phyloP scores from a whole-genome alignment of 2,113 vertebrate genomes.

The Atrichornis clamosus region DNA sequence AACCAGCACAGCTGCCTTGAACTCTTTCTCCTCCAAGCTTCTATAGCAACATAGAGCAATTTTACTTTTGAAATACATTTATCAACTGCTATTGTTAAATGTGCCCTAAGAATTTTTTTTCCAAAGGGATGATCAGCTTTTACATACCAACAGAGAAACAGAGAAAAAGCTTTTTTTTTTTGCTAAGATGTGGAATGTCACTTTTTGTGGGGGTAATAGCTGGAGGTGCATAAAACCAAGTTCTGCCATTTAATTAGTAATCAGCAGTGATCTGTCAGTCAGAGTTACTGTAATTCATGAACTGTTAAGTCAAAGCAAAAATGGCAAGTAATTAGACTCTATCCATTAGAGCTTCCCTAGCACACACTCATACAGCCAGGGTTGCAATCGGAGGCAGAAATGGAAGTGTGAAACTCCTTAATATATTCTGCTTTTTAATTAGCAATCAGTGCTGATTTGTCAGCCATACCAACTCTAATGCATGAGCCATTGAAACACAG shows the following conservation, averaged over 20 bases:
- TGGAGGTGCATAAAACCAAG: not conserved
- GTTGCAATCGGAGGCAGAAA: conserved; percentile 42
- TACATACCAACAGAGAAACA: not conserved
- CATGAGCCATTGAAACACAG: conserved; percentile 50
- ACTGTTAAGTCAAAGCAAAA: conserved; percentile 61
- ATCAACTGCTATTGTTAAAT: conserved; percentile 6
- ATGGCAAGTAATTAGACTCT: conserved; percentile 66
- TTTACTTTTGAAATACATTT: conserved; percentile 24
- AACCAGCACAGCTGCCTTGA: not conserved
- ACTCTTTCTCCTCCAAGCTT: conserved; percentile 4
- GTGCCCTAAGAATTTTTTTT: conserved; percentile 44
- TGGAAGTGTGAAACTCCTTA: conserved; percentile 52
- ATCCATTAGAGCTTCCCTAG: conserved; percentile 45
- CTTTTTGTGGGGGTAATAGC: not conserved
- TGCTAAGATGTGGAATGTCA: not conserved
- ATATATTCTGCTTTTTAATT: conserved; percentile 75
- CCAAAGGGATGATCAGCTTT: conserved; percentile 25
- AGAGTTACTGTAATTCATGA: conserved; percentile 36
- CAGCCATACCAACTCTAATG: conserved; percentile 65
- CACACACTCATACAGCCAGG: conserved; percentile 15
- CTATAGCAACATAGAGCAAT: not conserved
- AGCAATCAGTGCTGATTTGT: conserved; percentile 73
- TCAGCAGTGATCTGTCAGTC: conserved; percentile 59
- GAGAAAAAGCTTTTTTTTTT: not conserved
- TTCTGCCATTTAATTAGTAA: conserved; percentile 59